These are phyloP conservation scores for Alouatta palliata DNA, from an alignment of 2,113 vertebrate genomes.

Conservation along the genomic window DNA sequence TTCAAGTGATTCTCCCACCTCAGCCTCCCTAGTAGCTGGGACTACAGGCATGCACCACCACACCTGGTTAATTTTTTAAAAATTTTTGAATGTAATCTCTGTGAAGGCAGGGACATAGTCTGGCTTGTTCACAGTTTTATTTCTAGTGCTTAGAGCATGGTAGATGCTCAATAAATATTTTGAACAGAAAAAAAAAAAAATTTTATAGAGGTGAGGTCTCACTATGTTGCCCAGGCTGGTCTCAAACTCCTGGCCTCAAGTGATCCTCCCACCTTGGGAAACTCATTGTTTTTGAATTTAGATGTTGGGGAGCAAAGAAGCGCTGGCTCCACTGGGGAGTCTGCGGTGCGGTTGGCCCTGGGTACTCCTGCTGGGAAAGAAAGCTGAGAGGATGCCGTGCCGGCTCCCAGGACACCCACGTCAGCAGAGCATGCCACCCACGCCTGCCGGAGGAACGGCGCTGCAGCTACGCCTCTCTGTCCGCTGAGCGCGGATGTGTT, in stretches of 20 bases:
- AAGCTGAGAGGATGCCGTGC: fast-evolving
- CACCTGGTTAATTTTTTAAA: neutral
- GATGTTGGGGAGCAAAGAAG: fast-evolving
- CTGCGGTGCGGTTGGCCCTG: fast-evolving
- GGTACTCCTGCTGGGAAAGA: neutral
- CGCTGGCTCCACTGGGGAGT: neutral
- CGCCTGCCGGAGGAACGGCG: fast-evolving
- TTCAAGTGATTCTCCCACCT: neutral
- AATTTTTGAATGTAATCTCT: too few species aligned
- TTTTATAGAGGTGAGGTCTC: neutral
- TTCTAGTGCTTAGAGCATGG: too few species aligned
- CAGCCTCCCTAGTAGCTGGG: neutral
- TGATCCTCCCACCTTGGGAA: neutral
- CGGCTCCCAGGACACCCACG: fast-evolving
- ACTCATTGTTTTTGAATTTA: fast-evolving
- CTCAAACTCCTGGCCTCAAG: neutral
- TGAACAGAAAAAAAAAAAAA: too few species aligned
- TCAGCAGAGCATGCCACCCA: neutral
- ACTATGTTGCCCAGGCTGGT: neutral
- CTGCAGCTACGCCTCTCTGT: fast-evolving
- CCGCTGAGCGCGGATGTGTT: fast-evolving
- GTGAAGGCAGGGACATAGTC: too few species aligned
- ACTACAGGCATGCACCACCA: neutral
- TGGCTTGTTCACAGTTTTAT: too few species aligned
- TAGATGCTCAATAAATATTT: too few species aligned